phyloP scores from a whole-genome alignment of 1,140 invertebrate genomes.

The Drosophila oshimai region DNA sequence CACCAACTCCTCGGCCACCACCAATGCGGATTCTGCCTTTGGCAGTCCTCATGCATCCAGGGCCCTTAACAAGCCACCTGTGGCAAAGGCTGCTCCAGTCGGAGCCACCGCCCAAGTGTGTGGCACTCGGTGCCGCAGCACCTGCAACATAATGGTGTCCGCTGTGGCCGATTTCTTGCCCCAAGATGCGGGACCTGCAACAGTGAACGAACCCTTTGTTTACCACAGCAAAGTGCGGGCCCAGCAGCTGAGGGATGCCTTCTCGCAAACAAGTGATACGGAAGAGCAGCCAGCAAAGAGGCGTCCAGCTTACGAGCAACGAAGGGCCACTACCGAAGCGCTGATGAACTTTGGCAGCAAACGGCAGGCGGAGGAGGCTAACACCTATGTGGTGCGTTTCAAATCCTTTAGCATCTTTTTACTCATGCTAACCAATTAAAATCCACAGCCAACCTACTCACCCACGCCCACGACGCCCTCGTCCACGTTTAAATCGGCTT shows the following conservation, averaged over 20 bases:
- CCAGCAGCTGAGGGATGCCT: conserved; percentile 77
- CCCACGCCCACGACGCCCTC: conserved; percentile 61
- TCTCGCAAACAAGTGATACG: conserved; percentile 76
- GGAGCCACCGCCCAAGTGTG: conserved; percentile 54
- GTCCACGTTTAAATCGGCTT: conserved; percentile 75
- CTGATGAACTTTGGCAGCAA: conserved; percentile 51
- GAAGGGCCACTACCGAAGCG: conserved; percentile 72
- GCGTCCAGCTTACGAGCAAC: conserved; percentile 61
- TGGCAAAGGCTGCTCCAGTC: neutral
- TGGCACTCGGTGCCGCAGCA: conserved; percentile 85
- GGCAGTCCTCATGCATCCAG: conserved; percentile 71
- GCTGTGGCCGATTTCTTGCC: conserved; percentile 81
- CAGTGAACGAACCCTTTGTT: conserved; percentile 60
- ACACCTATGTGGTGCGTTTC: conserved; percentile 66
- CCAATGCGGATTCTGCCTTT: conserved; percentile 73
- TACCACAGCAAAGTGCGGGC: conserved; percentile 72
- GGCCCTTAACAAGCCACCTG: neutral
- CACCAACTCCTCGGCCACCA: conserved; percentile 71
- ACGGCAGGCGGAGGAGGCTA: conserved; percentile 73
- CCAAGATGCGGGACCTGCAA: conserved; percentile 6
- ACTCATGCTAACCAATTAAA: neutral
- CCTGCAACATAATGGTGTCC: conserved; percentile 87
- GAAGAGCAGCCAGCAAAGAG: conserved; percentile 56
- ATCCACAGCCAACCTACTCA: conserved; percentile 56
- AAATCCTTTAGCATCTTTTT: neutral